phyloP scores from a whole-genome alignment of 2,797 vertebrate genomes.

The Leptatherina wallacei region DNA sequence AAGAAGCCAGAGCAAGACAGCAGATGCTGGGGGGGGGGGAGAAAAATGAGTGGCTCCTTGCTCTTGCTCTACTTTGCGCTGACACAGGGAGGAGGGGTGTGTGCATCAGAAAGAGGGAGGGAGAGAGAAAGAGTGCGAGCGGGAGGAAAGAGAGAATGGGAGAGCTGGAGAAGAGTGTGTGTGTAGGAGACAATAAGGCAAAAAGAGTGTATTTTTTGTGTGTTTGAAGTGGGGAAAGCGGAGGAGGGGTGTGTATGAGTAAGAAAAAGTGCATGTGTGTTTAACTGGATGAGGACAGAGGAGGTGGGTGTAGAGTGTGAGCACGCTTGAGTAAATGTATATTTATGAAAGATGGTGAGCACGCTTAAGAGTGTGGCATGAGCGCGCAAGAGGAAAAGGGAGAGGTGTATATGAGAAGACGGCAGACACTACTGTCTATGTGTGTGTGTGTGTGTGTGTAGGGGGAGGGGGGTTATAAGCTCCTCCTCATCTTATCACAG shows the following conservation, averaged over 20 bases:
- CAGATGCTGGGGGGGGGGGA: constrained; percentile 42
- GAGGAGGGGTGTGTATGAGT: constrained; percentile 37
- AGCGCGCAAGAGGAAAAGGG: constrained; percentile 40
- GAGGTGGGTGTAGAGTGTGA: constrained; percentile 10
- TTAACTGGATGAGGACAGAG: constrained; percentile 13
- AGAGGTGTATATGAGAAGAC: constrained; percentile 39
- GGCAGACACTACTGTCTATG: constrained; percentile 27
- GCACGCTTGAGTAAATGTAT: constrained; percentile 21
- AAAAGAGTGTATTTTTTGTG: constrained; percentile 38
- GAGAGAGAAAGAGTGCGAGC: constrained; percentile 10
- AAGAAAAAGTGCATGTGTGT: constrained; percentile 29
- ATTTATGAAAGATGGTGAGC: constrained; percentile 42
- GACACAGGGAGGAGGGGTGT: constrained; percentile 68
- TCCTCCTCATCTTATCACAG: constrained; percentile 69
- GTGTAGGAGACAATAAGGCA: constrained; percentile 44
- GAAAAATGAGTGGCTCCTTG: constrained; percentile 68
- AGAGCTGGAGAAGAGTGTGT: constrained; percentile 19
- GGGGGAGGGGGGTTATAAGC: constrained; percentile 48
- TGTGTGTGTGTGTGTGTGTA: constrained; percentile 27
- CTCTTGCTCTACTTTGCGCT: constrained; percentile 77
- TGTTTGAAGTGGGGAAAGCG: constrained; percentile 36
- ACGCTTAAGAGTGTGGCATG: constrained; percentile 26
- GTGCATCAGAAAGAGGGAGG: constrained; percentile 28
- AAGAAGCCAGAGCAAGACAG: constrained; percentile 62
- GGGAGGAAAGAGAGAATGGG: constrained; percentile 22